phyloP scores from a whole-genome alignment of 2,888 invertebrate species.

The Cheilosia pagana region DNA sequence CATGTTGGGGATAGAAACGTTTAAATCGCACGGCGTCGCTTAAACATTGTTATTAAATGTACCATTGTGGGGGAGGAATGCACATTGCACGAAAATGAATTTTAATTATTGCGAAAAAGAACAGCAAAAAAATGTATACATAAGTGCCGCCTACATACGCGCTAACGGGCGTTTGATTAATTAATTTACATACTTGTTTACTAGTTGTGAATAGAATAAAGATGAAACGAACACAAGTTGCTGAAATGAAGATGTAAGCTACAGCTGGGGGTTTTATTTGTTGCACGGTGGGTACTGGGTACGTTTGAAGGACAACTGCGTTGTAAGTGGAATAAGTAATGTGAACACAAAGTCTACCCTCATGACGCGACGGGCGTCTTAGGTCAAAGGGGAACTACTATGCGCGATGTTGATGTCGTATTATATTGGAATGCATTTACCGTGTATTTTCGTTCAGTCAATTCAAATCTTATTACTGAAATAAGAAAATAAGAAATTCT shows the following conservation, averaged over 20 bases:
- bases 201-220: not conserved
- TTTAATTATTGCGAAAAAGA: constrained; percentile 58
- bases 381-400: not conserved
- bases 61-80: constrained; percentile 55
- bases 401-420: no score
- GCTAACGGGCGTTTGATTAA: constrained; percentile 73
- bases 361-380: not conserved
- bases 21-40: constrained; percentile 17
- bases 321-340: not conserved
- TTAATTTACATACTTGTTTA: constrained; percentile 67
- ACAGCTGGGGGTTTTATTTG: constrained; percentile 40
- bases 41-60: constrained; percentile 57
- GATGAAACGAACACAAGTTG: constrained; percentile 28
- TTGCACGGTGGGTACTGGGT: constrained; percentile 20
- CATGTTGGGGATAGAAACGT: constrained; percentile 41
- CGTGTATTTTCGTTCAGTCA: no score
- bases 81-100: constrained; percentile 69
- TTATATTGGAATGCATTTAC: no score
- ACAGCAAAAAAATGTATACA: constrained; percentile 26
- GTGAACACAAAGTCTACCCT: not conserved
- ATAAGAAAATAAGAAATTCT: no score
- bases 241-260: constrained; percentile 67
- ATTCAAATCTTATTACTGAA: no score
- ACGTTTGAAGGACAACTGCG: constrained; percentile 43
- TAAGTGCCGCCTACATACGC: constrained; percentile 66